Evolutionary conservation across 2,113 vertebrate species (phyloP), one percentile per base, ranked within the genome.

Genomic region (Coryphaenoides rupestris): DNA sequence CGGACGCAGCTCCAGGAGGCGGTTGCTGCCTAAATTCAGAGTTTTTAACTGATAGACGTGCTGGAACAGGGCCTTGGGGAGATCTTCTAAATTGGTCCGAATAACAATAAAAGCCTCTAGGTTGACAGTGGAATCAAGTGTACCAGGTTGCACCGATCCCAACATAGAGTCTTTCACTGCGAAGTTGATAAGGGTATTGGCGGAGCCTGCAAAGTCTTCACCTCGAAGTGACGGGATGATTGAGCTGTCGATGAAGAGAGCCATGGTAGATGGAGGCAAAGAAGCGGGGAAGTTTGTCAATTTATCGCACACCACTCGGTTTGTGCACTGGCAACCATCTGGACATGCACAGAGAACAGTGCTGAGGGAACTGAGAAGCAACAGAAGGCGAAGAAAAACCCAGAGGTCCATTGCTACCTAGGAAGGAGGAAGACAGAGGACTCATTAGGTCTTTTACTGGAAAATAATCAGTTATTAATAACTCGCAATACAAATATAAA

Each of bases 1-100:
- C 33, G 88, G 73, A 2, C 64, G 83, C 3, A 91, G 65, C 6
- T 68, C 63, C 21, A 60, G 19, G 5, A 91, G 71, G 15, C 84
- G 90, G 75, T 94, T 98, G 76, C 75, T 87, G 60, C 76, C 93
- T 55, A 98, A 86, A 70, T 84, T 90, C 75, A 98, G 86, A 68
- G 76, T 82, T 16, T 88, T 64, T n/a, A 99, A 92, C 19, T 73
- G 82, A 7, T 72, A 70, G 24, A 95, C 81, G 58, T 88, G 91
- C 64, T 92, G 86, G 0, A 98, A 98, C 58, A 90, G 66, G 0
- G 84, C 3, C 5, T 78, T 83, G 40, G 89, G 88, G 7, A 92
- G 74, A 73, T 84, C 84, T 55, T 71, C 55, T 21, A 92, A 58
- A 40, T 75, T 62, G 0, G 72, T 89, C 45, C 53, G 62, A 19